Conservation (phyloP, 1,140 invertebrate species). For the Nephila pilipes region DNA sequence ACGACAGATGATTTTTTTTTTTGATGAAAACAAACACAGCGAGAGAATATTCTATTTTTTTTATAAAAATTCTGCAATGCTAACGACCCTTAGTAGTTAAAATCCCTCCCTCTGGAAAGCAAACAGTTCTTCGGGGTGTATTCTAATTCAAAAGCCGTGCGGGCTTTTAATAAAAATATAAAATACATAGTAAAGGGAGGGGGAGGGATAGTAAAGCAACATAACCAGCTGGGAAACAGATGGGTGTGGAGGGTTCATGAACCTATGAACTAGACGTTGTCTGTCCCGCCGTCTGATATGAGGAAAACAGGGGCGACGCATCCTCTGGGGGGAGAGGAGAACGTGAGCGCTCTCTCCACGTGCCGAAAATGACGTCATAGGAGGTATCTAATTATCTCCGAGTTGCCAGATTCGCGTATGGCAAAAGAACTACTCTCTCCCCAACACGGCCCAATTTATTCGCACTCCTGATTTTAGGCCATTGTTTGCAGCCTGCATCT, state of each 20-base stretch:
- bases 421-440: neutral
- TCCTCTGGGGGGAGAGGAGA: neutral
- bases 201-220: neutral
- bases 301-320: conserved; percentile 9
- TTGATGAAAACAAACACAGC: neutral
- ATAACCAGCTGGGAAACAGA: conserved; percentile 26
- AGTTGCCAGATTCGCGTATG: conserved; percentile 47
- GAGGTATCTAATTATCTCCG: conserved; percentile 54
- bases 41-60: neutral
- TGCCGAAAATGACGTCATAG: conserved; percentile 52
- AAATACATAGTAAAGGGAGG: neutral
- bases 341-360: conserved; percentile 16
- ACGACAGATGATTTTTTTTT: neutral
- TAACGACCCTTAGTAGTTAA: neutral
- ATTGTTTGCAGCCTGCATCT: conserved; percentile 26
- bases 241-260: conserved; percentile 40
- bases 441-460: conserved; percentile 47
- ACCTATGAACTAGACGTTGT: conserved; percentile 36
- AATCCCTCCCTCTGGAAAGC: neutral
- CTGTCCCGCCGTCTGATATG: conserved; percentile 31
- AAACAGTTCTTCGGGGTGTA: neutral
- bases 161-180: conserved; percentile 40
- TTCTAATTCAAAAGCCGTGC: conserved; percentile 9
- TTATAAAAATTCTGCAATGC: neutral
- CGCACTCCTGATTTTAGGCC: conserved; percentile 34